Conservation (phyloP, 2,113 vertebrate genomes). For the Lates calcarifer region DNA sequence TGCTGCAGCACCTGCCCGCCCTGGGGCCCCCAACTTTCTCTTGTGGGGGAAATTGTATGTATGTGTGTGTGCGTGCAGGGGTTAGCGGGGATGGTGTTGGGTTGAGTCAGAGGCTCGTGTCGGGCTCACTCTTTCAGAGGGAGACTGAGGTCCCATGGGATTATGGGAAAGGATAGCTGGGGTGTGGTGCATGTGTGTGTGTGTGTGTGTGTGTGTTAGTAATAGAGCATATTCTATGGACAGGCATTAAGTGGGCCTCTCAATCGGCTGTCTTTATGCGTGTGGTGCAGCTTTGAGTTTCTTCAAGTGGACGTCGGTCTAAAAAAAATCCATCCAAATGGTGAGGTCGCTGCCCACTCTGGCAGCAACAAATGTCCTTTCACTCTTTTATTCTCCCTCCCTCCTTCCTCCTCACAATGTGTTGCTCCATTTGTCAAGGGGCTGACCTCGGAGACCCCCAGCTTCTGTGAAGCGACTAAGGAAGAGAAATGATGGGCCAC, state of each 20-base stretch:
- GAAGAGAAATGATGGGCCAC: conserved; percentile 53
- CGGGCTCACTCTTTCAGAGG: conserved; percentile 78
- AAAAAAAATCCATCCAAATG: conserved; percentile 60
- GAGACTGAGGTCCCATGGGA: conserved; percentile 74
- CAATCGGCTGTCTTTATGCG: conserved; percentile 59
- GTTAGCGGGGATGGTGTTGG: conserved; percentile 39
- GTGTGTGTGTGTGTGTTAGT: conserved; percentile 44
- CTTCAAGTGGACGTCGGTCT: conserved; percentile 75
- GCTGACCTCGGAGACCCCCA: conserved; percentile 66
- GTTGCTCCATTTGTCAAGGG: conserved; percentile 75
- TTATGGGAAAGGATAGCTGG: conserved; percentile 63
- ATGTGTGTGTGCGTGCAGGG: conserved; percentile 46
- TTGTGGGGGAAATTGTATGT: conserved; percentile 59
- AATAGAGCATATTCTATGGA: conserved; percentile 72
- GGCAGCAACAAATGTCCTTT: conserved; percentile 77
- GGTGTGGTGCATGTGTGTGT: conserved; percentile 19
- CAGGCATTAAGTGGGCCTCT: conserved; percentile 79
- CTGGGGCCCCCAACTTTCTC: conserved; percentile 71
- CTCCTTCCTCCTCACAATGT: conserved; percentile 74
- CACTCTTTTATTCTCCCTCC: conserved; percentile 69
- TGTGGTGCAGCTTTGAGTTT: conserved; percentile 79
- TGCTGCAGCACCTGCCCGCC: conserved; percentile 80
- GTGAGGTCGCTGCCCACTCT: conserved; percentile 70
- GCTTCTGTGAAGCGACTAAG: conserved; percentile 52
- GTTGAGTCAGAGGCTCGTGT: conserved; percentile 77